Evolutionary conservation across 1,140 invertebrate genomes (phyloP), one percentile per base, ranked within the genome.

Genomic region (Leptinotarsa undecemlineata): DNA sequence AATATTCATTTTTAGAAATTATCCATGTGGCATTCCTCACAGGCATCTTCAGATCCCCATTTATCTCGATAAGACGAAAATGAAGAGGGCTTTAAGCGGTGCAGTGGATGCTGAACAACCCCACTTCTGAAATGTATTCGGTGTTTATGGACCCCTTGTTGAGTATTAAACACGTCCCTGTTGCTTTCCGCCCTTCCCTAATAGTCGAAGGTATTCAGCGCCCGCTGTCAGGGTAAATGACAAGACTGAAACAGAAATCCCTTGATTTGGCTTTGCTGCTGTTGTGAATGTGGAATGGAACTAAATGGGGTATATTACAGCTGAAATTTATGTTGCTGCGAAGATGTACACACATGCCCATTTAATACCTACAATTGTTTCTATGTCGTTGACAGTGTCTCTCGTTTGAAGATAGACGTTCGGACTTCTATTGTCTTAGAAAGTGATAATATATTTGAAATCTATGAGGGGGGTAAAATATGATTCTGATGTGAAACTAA

Each of bases 121-220:
- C 26, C 63, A 15, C 14, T 68, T 47, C 13, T 23, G 48, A 61
- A 21, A 71, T 71, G 57, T 33, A 71, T 71, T 71, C 69, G 48
- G 48, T 60, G 69, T 71, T 71, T 71, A 60, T 71, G 57, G 48
- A 71, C 20, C 74, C 70, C 67, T 63, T 67, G 70, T 62, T 66
- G 63, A 51, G 70, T 72, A 75, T 75, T 75, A 72, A 62, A 72
- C 64, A 61, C 60, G 11, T 68, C 48, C 70, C 69, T 67, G 67
- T 74, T 69, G 73, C 68, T 62, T 72, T 48, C 23, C 74, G 20
- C 62, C 62, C 69, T 68, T 48, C 19, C 69, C 69, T 75, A 75
- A 75, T 75, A 69, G 69, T 48, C 60, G 51, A 64, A 75, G 74
- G 69, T 75, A 66, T 72, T 71, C 63, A 68, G 51, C 48, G 47